Conservation (phyloP, 1,140 invertebrate genomes). For the Saccostrea glomerata region DNA sequence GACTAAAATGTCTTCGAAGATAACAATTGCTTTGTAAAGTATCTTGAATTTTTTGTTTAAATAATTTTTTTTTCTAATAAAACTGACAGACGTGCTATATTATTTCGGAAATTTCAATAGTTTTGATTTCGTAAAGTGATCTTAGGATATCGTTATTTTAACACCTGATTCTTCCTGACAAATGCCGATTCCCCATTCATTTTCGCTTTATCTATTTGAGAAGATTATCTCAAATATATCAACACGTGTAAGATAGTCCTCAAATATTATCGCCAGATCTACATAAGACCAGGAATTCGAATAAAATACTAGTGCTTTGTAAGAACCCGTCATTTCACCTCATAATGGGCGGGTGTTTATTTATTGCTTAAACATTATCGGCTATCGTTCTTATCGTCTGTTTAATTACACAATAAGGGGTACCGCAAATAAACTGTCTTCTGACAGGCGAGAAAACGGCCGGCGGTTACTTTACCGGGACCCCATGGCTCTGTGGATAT, state of each 20-base stretch:
- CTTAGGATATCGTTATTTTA: not conserved
- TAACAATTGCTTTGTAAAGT: no score
- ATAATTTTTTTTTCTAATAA: no score
- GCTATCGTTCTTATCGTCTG: constrained; percentile 10
- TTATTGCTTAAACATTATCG: constrained; percentile 11
- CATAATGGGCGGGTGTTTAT: constrained; percentile 24
- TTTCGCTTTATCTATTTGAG: not conserved
- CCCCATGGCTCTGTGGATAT: not conserved
- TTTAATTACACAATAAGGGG: constrained; percentile 20
- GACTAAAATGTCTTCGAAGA: no score
- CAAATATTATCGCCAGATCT: not conserved
- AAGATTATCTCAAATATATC: constrained; percentile 15
- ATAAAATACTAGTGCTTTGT: constrained; percentile 2
- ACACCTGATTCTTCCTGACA: not conserved
- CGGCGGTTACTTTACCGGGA: not conserved
- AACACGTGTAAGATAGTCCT: not conserved
- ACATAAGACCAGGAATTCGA: constrained; percentile 15
- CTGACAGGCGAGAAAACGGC: constrained; percentile 23
- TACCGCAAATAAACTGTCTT: constrained; percentile 14
- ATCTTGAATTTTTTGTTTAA: no score
- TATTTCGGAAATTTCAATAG: no score
- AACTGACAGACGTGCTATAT: no score
- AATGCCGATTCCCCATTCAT: not conserved
- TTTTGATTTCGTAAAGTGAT: not conserved
- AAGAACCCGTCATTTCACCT: constrained; percentile 3